Evolutionary conservation across 37 sponge, comb jelly and placozoan species (phyloP), one percentile per base, ranked within the genome.

Genomic region (Agelas oroides): DNA sequence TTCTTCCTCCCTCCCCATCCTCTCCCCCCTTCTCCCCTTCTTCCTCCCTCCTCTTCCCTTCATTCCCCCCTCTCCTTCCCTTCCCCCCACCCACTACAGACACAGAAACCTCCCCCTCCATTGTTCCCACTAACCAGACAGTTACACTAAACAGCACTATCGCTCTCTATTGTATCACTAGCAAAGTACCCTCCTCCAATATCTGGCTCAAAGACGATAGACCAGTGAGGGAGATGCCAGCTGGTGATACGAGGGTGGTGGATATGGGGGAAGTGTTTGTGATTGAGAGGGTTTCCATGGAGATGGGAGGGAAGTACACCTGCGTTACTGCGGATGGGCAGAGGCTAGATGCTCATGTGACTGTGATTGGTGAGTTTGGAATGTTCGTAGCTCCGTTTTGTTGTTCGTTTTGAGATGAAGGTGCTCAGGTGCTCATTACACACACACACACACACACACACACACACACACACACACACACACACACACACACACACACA

Each of bases 211-310:
- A 71, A 24, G 72, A 71, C 11, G 72, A 37, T 8, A 46, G 3
- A 46, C 46, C 46, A 46, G 6, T 46, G n/a, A n/a, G n/a, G n/a
- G n/a, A n/a, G n/a, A n/a, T n/a, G n/a, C n/a, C n/a, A n/a, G n/a
- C 46, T 46, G 25, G 37, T 13, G 53, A 38, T 15, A 38, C 21
- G 1, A 19, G 24, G 37, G n/a, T n/a, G 23, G 23, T 72, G 73
- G 73, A 1, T 72, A n/a, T 21, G 75, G 59, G 59, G 21, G 59
- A 33, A 19, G 75, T 75, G 33, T 32, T 75, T 15, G 27, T 25
- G 6, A 55, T 75, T 31, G n/a, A 27, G 75, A 56, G 3, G 8
- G 75, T 75, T 27, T 24, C 75, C 27, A 24, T 75, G 59, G 75
- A 75, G 34, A 27, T 25, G 16, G 32, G 16, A 27, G 75, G 75